Percentiles rank a stretch among this genome's conserved stretches.
phyloP scores from a whole-genome alignment of 2,888 invertebrate species.

The Parascotia fuliginaria region DNA sequence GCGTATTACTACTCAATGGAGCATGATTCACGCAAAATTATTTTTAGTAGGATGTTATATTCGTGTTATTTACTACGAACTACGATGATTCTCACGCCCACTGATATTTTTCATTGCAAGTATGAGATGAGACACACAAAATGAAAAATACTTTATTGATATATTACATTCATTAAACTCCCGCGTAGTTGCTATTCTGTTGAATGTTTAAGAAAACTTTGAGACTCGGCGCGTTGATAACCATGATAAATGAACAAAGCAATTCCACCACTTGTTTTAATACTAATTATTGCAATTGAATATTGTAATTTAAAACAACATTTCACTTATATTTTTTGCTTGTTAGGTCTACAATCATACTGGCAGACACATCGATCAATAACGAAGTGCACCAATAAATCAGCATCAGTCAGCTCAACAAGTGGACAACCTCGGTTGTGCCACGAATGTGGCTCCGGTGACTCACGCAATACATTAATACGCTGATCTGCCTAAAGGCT shows the following conservation, averaged over 20 bases:
- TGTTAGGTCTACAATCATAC: constrained; percentile 46
- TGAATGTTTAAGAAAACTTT: constrained; percentile 1
- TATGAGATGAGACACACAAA: constrained; percentile 31
- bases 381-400: constrained; percentile 75
- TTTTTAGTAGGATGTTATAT: constrained; percentile 69
- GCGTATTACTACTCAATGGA: constrained; percentile 63
- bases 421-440: constrained; percentile 76
- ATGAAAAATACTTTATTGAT: constrained; percentile 25
- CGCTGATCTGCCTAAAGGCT: constrained; percentile 75
- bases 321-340: constrained; percentile 33
- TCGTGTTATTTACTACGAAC: constrained; percentile 73
- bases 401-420: constrained; percentile 71
- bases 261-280: constrained; percentile 14
- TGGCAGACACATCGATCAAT: constrained; percentile 75
- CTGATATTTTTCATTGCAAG: constrained; percentile 51
- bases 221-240: constrained; percentile 10
- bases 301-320: constrained; percentile 27
- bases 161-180: constrained; percentile 2
- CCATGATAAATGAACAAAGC: constrained; percentile 11
- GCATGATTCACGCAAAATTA: constrained; percentile 73
- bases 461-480: constrained; percentile 68
- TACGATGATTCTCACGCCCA: constrained; percentile 63
- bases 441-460: constrained; percentile 54
- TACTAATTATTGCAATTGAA: constrained; percentile 26
- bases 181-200: not conserved